Conservation (phyloP, 1,140 invertebrate genomes). For the Zelostemma sp. region DNA sequence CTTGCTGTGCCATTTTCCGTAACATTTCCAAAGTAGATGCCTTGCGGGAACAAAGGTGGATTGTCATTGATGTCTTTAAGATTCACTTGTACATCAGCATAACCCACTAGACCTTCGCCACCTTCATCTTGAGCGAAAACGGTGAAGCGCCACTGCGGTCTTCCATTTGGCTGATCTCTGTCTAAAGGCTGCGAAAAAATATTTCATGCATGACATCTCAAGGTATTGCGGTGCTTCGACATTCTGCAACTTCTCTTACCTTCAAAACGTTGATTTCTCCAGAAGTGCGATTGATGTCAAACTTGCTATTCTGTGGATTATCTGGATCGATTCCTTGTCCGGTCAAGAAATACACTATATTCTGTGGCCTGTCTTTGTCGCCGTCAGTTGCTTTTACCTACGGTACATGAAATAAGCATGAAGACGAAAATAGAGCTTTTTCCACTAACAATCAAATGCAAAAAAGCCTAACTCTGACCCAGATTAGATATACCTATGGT, state of each 20-base stretch:
- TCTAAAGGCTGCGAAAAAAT: conserved; percentile 83
- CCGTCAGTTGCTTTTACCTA: conserved; percentile 96
- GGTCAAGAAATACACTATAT: conserved; percentile 97
- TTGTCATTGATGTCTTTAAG: conserved; percentile 99
- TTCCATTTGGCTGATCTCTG: conserved; percentile 94
- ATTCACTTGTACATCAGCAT: conserved; percentile 98
- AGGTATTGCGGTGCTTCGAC: not conserved
- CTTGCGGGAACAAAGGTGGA: conserved; percentile 94
- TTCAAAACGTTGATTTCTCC: conserved; percentile 95
- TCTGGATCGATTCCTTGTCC: conserved; percentile 96
- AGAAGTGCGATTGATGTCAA: conserved; percentile 94
- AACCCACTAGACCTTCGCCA: conserved; percentile 94
- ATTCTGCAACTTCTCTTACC: conserved; percentile 68
- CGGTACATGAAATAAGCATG: conserved; percentile 21
- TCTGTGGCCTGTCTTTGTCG: conserved; percentile 92
- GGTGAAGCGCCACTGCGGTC: conserved; percentile 97
- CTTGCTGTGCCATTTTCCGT: conserved; percentile 96
- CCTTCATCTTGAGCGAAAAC: conserved; percentile 98
- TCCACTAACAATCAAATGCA: no score
- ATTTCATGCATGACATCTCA: not conserved
- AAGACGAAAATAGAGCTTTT: not conserved
- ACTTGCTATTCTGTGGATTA: conserved; percentile 95
- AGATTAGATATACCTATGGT: no score
- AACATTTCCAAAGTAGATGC: conserved; percentile 94
- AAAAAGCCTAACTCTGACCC: no score